Evolutionary conservation across 2,797 vertebrate species (phyloP), one percentile per base, ranked within the genome.

Genomic region (Falco biarmicus): DNA sequence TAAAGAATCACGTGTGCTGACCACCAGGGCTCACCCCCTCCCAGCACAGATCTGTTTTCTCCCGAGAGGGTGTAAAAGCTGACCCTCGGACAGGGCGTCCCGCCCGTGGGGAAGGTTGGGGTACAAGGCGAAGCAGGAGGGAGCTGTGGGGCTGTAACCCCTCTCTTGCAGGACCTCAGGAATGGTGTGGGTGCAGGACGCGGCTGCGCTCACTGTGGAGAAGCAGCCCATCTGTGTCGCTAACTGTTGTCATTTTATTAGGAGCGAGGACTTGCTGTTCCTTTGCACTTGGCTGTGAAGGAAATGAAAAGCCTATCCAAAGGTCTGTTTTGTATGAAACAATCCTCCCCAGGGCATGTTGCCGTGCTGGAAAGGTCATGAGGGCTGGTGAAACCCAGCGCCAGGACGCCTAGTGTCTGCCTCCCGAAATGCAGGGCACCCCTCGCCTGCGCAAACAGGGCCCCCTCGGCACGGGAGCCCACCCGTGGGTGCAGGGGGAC

Each of bases 281-380:
- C 81, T 90, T 82, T 74, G 87, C 56, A 87, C 64, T 94, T 93
- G 95, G 89, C 84, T 48, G 87, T 5, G 48, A 74, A 97, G 95
- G 96, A 96, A 96, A 93, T 92, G 79, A 95, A 90, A 92, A 97
- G 90, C 84, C 86, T 89, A 76, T 96, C 95, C 93, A 95, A 96
- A 93, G 89, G 84, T 96, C 95, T 96, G 95, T 63, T 97, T 89
- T 90, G 89, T 54, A 92, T 92, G 95, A 96, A 93, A 84, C 87
- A 93, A 93, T 89, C 81, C 78, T 96, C 95, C 95, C 96, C 89
- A 64, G 91, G 95, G 95, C 92, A 76, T 5, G 28, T 82, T 75
- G 75, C 92, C 89, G 89, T 8, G 82, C 86, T 70, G 89, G 70
- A 76, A 92, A 95, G 95, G 95, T 96, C 92, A 63, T 6, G 81